phyloP scores from a whole-genome alignment of 2,888 invertebrate species.

The Pollenia amentaria region DNA sequence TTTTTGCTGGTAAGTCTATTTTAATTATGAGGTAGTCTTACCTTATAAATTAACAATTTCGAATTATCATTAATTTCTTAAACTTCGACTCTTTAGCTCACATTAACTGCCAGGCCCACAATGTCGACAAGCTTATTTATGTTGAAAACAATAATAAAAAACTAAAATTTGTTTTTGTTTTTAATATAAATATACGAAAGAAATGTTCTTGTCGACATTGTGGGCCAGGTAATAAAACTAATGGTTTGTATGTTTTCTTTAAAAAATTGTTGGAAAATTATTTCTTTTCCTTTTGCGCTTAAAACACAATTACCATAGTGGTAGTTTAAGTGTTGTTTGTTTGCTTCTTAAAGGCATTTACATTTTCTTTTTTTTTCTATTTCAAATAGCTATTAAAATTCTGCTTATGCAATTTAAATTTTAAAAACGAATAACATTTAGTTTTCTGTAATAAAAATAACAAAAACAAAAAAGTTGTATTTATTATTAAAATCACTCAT shows the following conservation, averaged over 20 bases:
- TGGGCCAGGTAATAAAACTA: too few relatives aligned
- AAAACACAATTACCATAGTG: conserved; percentile 23
- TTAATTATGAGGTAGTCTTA: neutral
- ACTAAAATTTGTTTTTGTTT: too few relatives aligned
- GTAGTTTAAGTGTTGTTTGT: conserved; percentile 10
- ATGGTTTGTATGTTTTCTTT: neutral
- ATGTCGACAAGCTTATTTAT: too few relatives aligned
- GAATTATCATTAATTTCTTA: neutral
- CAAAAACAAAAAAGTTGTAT: conserved; percentile 4
- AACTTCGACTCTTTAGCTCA: neutral
- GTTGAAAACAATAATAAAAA: too few relatives aligned
- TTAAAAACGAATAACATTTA: neutral
- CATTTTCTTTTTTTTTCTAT: conserved; percentile 3
- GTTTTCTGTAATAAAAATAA: neutral
- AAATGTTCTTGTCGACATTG: too few relatives aligned
- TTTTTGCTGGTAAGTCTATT: too few relatives aligned
- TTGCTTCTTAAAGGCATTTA: conserved; percentile 18
- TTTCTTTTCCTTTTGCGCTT: conserved; percentile 6
- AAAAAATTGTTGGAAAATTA: neutral
- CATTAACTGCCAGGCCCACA: too few relatives aligned
- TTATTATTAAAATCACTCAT: conserved; percentile 71
- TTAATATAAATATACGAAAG: too few relatives aligned
- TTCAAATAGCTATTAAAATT: conserved; percentile 17
- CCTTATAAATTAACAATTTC: neutral
- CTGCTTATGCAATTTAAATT: conserved; percentile 16